Evolutionary conservation across 2,113 vertebrate species (phyloP).

Genomic region (Cairina moschata): DNA sequence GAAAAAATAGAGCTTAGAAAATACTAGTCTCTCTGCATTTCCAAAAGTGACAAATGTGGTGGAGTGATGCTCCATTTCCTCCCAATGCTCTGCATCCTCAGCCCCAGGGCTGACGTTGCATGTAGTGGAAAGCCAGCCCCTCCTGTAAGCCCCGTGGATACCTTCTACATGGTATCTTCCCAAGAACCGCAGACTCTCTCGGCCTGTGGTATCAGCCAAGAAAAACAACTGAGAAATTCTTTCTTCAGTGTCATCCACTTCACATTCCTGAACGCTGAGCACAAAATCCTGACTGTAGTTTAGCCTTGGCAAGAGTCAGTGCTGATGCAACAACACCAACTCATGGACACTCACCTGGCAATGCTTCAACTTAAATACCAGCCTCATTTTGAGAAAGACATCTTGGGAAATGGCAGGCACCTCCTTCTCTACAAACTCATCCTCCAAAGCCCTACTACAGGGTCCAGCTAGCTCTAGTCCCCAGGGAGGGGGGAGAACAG

Average conservation of each 20-base stretch:
- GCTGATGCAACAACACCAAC: conserved; percentile 39
- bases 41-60: conserved; percentile 53
- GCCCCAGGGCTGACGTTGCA: background rate
- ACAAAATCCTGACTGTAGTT: conserved; percentile 46
- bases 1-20: conserved; percentile 72
- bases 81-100: background rate
- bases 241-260: conserved; percentile 50
- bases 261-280: conserved; percentile 54
- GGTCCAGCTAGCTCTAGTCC: background rate
- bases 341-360: conserved; percentile 31
- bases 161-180: conserved; percentile 30
- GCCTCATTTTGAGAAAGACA: background rate
- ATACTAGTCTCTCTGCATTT: conserved; percentile 62
- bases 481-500: background rate
- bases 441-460: background rate
- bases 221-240: conserved; percentile 48
- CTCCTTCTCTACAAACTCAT: background rate
- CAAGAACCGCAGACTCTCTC: conserved; percentile 25
- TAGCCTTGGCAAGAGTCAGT: conserved; percentile 31
- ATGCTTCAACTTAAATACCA: conserved; percentile 12
- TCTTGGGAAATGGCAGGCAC: background rate
- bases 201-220: conserved; percentile 20
- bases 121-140: background rate
- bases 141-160: background rate
- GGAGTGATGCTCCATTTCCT: conserved; percentile 7